Evolutionary conservation across 2,113 vertebrate species (phyloP), one percentile per base, ranked within the genome.

Genomic region (Ammodramus savannarum): DNA sequence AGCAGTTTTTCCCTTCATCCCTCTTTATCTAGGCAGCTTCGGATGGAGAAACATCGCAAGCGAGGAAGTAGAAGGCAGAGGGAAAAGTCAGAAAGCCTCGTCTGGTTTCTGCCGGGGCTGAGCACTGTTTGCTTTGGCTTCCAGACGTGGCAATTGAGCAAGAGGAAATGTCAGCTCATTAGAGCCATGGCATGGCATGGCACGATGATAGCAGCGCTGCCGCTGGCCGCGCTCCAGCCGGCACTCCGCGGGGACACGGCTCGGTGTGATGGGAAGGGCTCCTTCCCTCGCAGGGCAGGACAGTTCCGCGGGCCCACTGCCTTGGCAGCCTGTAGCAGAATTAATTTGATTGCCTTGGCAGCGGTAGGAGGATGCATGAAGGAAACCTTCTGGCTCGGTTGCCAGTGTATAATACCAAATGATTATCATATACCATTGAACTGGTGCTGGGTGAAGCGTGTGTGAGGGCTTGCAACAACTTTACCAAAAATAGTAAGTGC

Each of bases 111-210:
- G 39, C 75, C 48, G 57, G 94, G 86, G 74, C n/a, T 85, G 94
- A 97, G 19, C 78, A 39, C 55, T 98, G 51, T 97, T 98, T 98
- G 93, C 71, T 96, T 98, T 98, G 98, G 98, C 97, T 86, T 52
- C 82, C 83, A 96, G 96, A 96, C 38, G 48, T 93, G 96, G 96
- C 93, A 96, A 85, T 83, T 93, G 83, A 91, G 95, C 94, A 95
- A 96, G 68, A 97, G 97, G 98, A 98, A 98, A 97, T 97, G 97
- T 98, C 97, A 97, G 97, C 96, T 98, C 97, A 92, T 96, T 97
- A 96, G 93, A 97, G 89, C 90, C 93, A 95, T 98, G 29, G 57
- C 80, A 93, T 80, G 94, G 95, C 95, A 96, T 91, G 18, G 27
- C 78, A 77, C 29, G 94, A 86, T 54, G 92, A 97, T 97, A 97